Base-by-base conservation (phyloP, 2,113 vertebrate genomes). In the Varanus salvator region DNA sequence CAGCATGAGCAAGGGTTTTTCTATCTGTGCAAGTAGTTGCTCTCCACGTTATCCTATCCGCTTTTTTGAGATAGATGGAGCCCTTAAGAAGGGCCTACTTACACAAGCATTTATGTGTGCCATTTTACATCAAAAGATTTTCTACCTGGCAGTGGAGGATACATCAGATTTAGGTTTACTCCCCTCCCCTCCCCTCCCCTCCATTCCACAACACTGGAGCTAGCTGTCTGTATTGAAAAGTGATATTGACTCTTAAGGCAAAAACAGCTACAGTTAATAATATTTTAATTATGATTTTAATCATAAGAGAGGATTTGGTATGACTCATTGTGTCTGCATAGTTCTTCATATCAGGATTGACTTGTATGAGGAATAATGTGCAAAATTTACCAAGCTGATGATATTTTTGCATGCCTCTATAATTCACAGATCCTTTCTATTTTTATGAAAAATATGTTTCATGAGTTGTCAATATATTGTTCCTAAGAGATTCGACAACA, bases 401-500 rank as follows among this genome's bases (percentile, higher is more conserved):
- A 66, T 66, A 34, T 86, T 85, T 88, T 8, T 14, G 8, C 34
- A n/a, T 50, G 29, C 27, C 80, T 12, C 75, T 64, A 25, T n/a
- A 74, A 48, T 34, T 81, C 44, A 80, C 15, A n/a, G 31, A 75
- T 60, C 68, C 3, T 75, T 44, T 31, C 8, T n/a, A n/a, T 83
- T 84, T 64, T 27, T 15, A 15, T 71, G 54, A 34, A 80, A 94
- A 93, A 92, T 34, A 25, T 19, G 71, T 74, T 74, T 44, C 52
- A 74, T 88, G 68, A 93, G 90, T 92, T 92, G 76, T 92, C 90
- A 71, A 89, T 54, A 91, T 87, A 83, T 87, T 87, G 85, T 89
- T 94, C 64, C 90, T 92, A 92, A 92, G 90, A 96, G 90, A 96
- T 80, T 29, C 71, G 91, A 75, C 82, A 91, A 54, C 52, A 48